Percentiles rank a stretch among this genome's conserved stretches.
These are phyloP conservation scores for Typhlichthys eigenmanni DNA, from an alignment of 2,797 vertebrate genomes.

Conservation along the genomic window DNA sequence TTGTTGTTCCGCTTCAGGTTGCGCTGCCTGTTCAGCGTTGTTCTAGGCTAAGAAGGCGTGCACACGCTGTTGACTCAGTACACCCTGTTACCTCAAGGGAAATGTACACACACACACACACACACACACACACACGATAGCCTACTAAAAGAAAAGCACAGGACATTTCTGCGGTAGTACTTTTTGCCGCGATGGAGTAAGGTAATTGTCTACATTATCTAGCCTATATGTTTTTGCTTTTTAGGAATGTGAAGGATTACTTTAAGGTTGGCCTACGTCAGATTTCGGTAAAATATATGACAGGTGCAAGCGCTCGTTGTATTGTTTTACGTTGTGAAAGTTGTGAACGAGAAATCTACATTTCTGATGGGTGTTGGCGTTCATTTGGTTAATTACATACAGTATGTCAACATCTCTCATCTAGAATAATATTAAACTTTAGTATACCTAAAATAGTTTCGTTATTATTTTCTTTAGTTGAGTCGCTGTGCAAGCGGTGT, in stretches of 20 bases:
- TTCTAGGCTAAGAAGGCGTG: slow-evolving; percentile 55
- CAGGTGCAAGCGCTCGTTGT: slow-evolving; percentile 55
- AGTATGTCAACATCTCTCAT: too few relatives aligned
- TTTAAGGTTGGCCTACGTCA: not conserved
- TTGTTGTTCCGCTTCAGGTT: slow-evolving; percentile 38
- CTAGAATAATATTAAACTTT: not conserved
- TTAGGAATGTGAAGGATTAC: not conserved
- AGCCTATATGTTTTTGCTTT: not conserved
- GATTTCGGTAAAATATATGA: slow-evolving; percentile 10
- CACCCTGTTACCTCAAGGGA: slow-evolving; percentile 17
- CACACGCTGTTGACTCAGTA: slow-evolving; percentile 42
- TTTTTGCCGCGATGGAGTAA: slow-evolving; percentile 35
- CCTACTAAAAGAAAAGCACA: too few relatives aligned
- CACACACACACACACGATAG: slow-evolving; percentile 10
- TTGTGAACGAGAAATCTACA: too few relatives aligned
- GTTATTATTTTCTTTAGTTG: not conserved
- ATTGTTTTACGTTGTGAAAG: too few relatives aligned
- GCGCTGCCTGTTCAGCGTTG: slow-evolving; percentile 24
- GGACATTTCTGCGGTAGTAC: slow-evolving; percentile 46
- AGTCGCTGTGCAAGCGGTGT: slow-evolving; percentile 1
- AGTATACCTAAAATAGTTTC: too few relatives aligned
- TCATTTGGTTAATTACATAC: too few relatives aligned
- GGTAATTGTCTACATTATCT: slow-evolving; percentile 34
- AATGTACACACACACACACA: not conserved
- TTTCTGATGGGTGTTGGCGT: too few relatives aligned